Base-by-base conservation (phyloP, 2,888 invertebrate genomes). In the Synergus umbraculus region DNA sequence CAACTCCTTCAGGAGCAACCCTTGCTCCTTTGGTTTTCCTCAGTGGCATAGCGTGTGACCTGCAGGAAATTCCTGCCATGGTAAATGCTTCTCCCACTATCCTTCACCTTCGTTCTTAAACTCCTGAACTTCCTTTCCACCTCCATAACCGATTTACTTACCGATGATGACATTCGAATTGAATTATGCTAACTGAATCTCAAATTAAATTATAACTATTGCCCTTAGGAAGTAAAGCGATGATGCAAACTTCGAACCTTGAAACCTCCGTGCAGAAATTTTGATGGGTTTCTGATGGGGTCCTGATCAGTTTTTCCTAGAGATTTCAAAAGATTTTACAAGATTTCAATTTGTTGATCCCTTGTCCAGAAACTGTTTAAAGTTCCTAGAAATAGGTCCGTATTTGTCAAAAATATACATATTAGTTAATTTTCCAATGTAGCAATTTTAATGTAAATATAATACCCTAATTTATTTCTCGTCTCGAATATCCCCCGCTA, bases 111-210 rank as follows among this genome's bases (percentile, higher is more conserved):
- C 80, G 37, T 73, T 79, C 63, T 82, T 77, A 80, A 69, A 76
- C 67, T 80, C 77, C 78, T 83, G 44, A 7, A 44, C 76, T 79
- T 80, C 80, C 12, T 29, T 29, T 13, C 13, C 29, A 29, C 63
- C 29, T 63, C 37, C 54, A 73, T 73, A 83, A 82, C 79, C 81
- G 80, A 82, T 83, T 83, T 78, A n/a, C 87, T 86, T 84, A 82
- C 85, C 89, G 88, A 90, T 89, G 90, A 91, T 90, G 89, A 88
- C 86, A 86, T 86, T 87, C 85, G 84, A 90, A 91, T 91, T 84
- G 88, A 89, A 88, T 91, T 91, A 91, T 83, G 88, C 85, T 90
- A 91, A 91, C 88, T 88, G 86, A 87, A 91, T 91, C 91, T 88
- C 88, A 80, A 85, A 88, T 90, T 89, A 88, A 89, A 90, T 29